Conservation (phyloP, 2,113 vertebrate species). For the Noturus placidus region DNA sequence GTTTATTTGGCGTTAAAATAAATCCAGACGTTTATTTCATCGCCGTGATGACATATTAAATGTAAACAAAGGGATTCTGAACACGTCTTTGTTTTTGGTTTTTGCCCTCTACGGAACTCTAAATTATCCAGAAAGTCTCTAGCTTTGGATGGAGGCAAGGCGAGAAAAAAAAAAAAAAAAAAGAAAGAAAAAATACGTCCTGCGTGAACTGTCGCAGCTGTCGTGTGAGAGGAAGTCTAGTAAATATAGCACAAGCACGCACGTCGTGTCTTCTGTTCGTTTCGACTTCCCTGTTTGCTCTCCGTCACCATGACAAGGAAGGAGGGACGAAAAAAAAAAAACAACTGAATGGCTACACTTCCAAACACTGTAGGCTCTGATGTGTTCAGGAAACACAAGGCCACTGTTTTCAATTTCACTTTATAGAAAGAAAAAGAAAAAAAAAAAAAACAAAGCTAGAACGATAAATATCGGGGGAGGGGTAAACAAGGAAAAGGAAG, state of each 20-base stretch:
- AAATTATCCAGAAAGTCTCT: not conserved
- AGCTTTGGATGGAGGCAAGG: slow-evolving; percentile 2
- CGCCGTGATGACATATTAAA: not conserved
- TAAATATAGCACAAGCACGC: slow-evolving; percentile 41
- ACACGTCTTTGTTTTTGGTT: not conserved
- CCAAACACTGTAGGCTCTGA: slow-evolving; percentile 20
- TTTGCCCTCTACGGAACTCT: not conserved
- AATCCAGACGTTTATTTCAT: not conserved
- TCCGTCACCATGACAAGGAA: slow-evolving; percentile 7
- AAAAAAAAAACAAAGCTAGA: not conserved
- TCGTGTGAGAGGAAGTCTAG: slow-evolving; percentile 32
- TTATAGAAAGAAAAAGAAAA: not conserved
- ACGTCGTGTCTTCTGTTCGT: not conserved
- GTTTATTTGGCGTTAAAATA: not conserved
- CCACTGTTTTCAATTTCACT: slow-evolving; percentile 39
- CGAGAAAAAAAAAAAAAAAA: not conserved
- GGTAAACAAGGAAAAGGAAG: not conserved
- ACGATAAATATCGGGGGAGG: not conserved
- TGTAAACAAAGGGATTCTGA: not conserved
- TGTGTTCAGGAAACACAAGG: slow-evolving; percentile 44
- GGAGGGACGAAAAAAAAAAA: not conserved
- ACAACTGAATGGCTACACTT: slow-evolving; percentile 30
- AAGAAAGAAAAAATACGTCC: not conserved
- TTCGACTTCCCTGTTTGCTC: slow-evolving; percentile 23
- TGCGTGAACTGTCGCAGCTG: slow-evolving; percentile 32